Percentiles rank a stretch among this genome's conserved stretches.
Conservation (phyloP, 1,140 invertebrate species). For the Reticulitermes speratus region DNA sequence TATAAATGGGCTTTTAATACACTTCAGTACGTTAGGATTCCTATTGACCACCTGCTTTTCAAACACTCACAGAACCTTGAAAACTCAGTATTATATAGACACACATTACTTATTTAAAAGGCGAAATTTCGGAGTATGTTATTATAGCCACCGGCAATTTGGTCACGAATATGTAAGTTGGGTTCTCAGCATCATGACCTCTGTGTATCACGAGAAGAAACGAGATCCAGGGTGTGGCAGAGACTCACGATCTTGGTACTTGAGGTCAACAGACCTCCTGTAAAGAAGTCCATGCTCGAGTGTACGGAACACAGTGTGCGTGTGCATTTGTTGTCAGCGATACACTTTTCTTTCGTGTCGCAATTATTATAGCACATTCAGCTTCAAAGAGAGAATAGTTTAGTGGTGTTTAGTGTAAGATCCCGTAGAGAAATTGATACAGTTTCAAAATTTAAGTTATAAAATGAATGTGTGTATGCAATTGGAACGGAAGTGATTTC, state of each 20-base stretch:
- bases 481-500: too few species aligned
- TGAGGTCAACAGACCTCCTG: slow-evolving; percentile 3
- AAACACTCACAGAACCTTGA: background rate
- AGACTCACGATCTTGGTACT: background rate
- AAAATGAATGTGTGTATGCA: too few species aligned
- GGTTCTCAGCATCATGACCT: background rate
- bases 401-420: background rate
- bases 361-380: background rate
- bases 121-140: background rate
- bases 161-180: background rate
- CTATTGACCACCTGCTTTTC: background rate
- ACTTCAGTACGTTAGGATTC: background rate
- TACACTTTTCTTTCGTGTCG: background rate
- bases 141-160: background rate
- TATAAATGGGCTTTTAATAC: background rate
- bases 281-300: background rate
- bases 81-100: background rate
- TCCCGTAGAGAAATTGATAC: too few species aligned
- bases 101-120: background rate
- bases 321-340: background rate
- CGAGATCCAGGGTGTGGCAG: slow-evolving; percentile 14
- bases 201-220: background rate
- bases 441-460: too few species aligned
- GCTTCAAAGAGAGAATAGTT: background rate
- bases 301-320: too few species aligned